Base-by-base conservation (phyloP, 2,113 vertebrate species). In the Sterrhoptilus dennistouni region DNA sequence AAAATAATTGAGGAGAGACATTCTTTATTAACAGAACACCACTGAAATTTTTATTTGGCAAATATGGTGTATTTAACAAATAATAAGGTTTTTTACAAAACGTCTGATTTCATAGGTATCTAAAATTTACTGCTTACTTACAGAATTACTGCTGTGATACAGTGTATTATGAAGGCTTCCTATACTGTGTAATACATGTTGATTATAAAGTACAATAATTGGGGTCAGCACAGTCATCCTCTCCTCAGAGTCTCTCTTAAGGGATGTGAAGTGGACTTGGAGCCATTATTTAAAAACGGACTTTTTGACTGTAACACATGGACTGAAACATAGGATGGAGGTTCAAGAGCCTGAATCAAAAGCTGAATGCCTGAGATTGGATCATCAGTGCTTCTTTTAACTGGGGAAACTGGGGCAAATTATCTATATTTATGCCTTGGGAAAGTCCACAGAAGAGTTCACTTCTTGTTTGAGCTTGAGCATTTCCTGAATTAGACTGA, bases 401-500 rank as follows among this genome's bases (percentile, higher is more conserved):
- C n/a, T 16, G 9, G 16, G 12, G 29, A 14, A 24, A 53, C 2
- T 3, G 1, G 22, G 29, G 8, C 0, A 0, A n/a, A 28, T 36
- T 21, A 47, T 59, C 53, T 69, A 8, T 42, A 52, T 54, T 65
- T 75, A 64, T 65, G 20, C 22, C 35, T 15, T 49, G 38, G 12
- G 13, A 40, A 81, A 83, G 25, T 38, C 21, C 53, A 65, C 14
- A 31, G 50, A 33, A 65, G 20, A 35, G 16, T 61, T 84, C 3
- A 11, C 9, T 69, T 87, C 38, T 53, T 53, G 36, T 23, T 42
- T 84, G n/a, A 69, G 40, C 16, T 77, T 47, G 20, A 88, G 23
- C 15, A 64, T 81, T 45, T 90, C 33, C 29, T 72, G 44, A 81
- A 68, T 77, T 81, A 65, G 45, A 56, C 42, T 36, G 70, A 64